Percentiles rank a stretch among this genome's conserved stretches.
These are phyloP conservation scores for Phyllostomus hastatus DNA, from an alignment of 2,113 vertebrate species.

Conservation along the genomic window DNA sequence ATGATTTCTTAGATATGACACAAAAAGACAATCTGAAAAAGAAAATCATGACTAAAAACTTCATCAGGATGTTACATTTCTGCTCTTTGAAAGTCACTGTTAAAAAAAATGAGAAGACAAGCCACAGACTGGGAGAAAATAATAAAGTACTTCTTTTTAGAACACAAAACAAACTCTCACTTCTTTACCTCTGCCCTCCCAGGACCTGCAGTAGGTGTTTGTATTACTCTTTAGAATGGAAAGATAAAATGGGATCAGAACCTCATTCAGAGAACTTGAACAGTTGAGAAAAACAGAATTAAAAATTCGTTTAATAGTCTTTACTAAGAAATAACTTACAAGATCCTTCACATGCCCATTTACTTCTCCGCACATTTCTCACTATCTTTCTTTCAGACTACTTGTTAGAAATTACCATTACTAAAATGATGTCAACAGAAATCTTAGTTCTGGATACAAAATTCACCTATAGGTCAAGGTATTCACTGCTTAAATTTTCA, in stretches of 20 bases:
- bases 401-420: background rate
- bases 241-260: background rate
- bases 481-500: background rate
- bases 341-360: background rate
- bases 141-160: background rate
- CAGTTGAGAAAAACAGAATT: background rate
- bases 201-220: background rate
- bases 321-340: background rate
- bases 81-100: background rate
- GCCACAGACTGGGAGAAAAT: background rate
- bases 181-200: background rate
- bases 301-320: background rate
- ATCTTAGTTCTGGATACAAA: background rate
- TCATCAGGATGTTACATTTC: background rate
- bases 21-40: background rate
- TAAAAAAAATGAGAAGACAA: background rate
- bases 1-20: background rate
- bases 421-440: background rate
- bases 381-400: background rate
- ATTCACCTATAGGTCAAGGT: background rate
- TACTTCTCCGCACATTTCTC: background rate
- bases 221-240: background rate
- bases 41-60: background rate
- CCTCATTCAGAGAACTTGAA: background rate
- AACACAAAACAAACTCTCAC: background rate